These are phyloP conservation scores for Triplophysa yarkandensis DNA, from an alignment of 2,797 vertebrate species.

Conservation along the genomic window DNA sequence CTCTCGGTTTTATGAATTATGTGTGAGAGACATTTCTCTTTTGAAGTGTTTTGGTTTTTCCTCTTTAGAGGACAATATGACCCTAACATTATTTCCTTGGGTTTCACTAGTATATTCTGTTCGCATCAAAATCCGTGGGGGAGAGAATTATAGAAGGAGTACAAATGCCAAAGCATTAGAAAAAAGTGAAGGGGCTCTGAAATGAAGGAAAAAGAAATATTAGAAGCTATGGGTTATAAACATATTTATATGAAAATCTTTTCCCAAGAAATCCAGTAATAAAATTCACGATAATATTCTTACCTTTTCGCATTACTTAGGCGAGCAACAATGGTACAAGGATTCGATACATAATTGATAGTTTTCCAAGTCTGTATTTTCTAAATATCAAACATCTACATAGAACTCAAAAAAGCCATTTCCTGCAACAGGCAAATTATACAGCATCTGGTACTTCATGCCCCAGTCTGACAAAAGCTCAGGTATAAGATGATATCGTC, in stretches of 20 bases:
- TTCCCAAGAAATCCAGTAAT: conserved; percentile 3
- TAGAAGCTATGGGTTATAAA: background rate
- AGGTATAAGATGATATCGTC: conserved; percentile 34
- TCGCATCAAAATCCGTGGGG: background rate
- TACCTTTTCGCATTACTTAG: conserved; percentile 16
- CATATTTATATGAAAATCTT: background rate
- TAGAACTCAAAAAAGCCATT: background rate
- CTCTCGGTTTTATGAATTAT: too few relatives aligned
- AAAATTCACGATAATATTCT: background rate
- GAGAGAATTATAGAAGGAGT: background rate
- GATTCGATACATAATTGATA: conserved; percentile 1
- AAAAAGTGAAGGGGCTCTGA: background rate
- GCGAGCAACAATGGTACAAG: background rate
- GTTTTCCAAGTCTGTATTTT: background rate
- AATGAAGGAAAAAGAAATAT: background rate
- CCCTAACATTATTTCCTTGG: background rate
- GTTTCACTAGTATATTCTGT: background rate
- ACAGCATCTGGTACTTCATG: conserved; percentile 1
- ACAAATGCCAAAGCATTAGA: background rate
- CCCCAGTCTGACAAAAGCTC: conserved; percentile 11
- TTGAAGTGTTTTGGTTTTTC: background rate
- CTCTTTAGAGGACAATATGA: background rate
- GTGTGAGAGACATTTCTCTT: background rate
- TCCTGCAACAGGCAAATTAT: conserved; percentile 24
- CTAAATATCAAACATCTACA: conserved; percentile 10